phyloP scores from a whole-genome alignment of 2,888 invertebrate species.

The Trachelus iudaicus region DNA sequence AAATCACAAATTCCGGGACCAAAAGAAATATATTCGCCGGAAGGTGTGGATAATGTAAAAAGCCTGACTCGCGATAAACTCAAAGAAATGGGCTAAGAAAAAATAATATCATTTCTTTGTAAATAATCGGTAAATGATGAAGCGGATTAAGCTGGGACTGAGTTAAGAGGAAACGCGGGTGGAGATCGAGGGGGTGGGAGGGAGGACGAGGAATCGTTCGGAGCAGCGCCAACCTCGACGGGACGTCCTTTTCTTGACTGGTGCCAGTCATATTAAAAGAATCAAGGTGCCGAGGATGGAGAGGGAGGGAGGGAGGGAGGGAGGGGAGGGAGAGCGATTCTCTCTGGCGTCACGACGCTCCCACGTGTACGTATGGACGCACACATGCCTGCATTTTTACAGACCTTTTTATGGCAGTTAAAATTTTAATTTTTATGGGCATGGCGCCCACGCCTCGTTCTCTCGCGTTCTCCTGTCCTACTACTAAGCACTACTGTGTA shows the following conservation, averaged over 20 bases:
- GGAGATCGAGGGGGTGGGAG: too few species aligned
- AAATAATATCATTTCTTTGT: not conserved
- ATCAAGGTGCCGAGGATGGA: not conserved
- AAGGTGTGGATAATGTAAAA: not conserved
- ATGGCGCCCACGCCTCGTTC: not conserved
- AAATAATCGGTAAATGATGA: constrained; percentile 9
- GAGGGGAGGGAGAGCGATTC: too few species aligned
- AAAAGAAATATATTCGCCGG: constrained; percentile 12
- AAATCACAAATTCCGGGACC: constrained; percentile 1
- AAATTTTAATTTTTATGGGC: not conserved
- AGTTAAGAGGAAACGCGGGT: too few species aligned
- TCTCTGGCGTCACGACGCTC: not conserved
- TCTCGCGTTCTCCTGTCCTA: not conserved
- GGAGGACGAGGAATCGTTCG: not conserved
- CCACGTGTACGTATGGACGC: not conserved
- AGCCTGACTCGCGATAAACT: not conserved
- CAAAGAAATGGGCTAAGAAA: not conserved
- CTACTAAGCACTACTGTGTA: too few species aligned
- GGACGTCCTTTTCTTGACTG: not conserved
- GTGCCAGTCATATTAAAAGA: not conserved
- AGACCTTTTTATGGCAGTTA: not conserved
- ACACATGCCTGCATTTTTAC: not conserved
- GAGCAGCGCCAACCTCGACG: not conserved
- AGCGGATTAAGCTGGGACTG: not conserved
- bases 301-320: too few species aligned